Base-by-base conservation (phyloP, 2,888 invertebrate genomes). In the Ophioninae sp. region DNA sequence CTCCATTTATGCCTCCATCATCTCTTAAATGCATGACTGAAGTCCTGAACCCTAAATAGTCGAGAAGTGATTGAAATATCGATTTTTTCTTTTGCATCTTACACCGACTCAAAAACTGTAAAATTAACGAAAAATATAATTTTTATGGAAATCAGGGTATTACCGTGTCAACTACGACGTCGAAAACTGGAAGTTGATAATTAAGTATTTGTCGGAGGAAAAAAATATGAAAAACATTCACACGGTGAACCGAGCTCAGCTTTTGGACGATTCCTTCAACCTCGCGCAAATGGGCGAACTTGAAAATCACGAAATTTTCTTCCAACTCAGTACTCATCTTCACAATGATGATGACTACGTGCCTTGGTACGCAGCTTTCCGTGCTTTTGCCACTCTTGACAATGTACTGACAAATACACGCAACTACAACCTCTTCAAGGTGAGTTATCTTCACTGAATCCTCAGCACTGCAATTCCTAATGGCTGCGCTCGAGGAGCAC, bases 341-440 rank as follows among this genome's bases (percentile, higher is more conserved):
- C 91, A 93, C 67, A 93, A 94, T 7, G 96, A 96, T 91, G 93
- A 93, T 22, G 94, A 95, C 68, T 95, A 95, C 83, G 93, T 95
- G 7, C 96, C 96, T 0, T 97, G 97, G 97, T 91, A 93, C 20
- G 93, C 95, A 0, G 95, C 95, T 6, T 93, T 95, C 17, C 91
- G 91, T 78, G 94, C 94, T 22, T 93, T 93, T 76, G 89, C 90
- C 80, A 93, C 92, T 2, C 86, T 91, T 1, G 91, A 93, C 65
- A 90, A 93, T 83, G 82, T 93, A 51, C 87, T 88, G 89, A 78
- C 88, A 81, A 94, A 95, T 30, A 94, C 94, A 0, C 93, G 95
- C 0, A 93, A 94, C 63, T 96, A 95, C 90, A 95, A 95, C 8
- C 61, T 68, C 20, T 85, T 85, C 69, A 85, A 85, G 85, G 87